Percentiles rank a stretch among this genome's conserved stretches.
Conservation (phyloP, 2,113 vertebrate genomes). For the Hippolais icterina region DNA sequence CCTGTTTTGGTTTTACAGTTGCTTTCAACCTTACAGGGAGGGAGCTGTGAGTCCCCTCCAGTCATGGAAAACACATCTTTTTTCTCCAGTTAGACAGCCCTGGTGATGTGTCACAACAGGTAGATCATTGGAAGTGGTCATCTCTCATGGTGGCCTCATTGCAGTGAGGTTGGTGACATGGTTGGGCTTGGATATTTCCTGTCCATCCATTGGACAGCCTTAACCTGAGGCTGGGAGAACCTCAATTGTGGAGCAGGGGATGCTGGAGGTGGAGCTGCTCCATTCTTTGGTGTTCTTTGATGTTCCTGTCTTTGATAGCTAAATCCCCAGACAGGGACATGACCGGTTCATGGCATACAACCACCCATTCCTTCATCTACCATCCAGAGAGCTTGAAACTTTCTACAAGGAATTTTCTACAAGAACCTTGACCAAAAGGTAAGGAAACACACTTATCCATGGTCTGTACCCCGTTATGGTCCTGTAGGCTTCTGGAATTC, state of each 20-base stretch:
- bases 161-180: not conserved
- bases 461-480: not conserved
- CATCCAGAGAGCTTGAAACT: not conserved
- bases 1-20: not conserved
- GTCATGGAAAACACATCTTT: not conserved
- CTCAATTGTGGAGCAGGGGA: not conserved
- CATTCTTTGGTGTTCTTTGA: not conserved
- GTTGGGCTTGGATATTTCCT: not conserved
- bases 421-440: not conserved
- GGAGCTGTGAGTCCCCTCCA: not conserved
- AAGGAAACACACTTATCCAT: not conserved
- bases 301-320: not conserved
- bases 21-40: not conserved
- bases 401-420: not conserved
- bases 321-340: not conserved
- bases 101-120: not conserved
- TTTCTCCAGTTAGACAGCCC: not conserved
- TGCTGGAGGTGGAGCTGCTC: not conserved
- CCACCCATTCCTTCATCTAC: not conserved
- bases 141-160: not conserved
- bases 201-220: not conserved
- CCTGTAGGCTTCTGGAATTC: not conserved
- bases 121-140: not conserved
- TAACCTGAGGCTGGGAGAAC: not conserved
- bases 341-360: accelerated